phyloP scores from a whole-genome alignment of 2,113 vertebrate species.

The Gadus macrocephalus region DNA sequence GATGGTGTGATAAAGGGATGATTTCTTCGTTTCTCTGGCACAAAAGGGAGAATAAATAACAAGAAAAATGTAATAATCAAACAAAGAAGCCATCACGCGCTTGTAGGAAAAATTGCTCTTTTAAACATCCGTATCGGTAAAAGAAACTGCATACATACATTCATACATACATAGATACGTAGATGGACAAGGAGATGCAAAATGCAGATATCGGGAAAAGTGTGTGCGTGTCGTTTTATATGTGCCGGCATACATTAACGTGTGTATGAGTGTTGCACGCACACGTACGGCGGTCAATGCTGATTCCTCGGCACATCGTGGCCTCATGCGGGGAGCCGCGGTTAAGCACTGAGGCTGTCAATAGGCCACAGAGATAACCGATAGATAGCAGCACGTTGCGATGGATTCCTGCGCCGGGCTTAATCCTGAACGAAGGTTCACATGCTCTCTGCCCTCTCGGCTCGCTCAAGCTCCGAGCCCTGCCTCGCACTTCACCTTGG shows the following conservation, averaged over 20 bases:
- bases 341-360: slow-evolving; percentile 47
- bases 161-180: too few species aligned
- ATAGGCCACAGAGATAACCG: slow-evolving; percentile 39
- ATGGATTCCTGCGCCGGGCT: slow-evolving; percentile 57
- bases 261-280: slow-evolving; percentile 11
- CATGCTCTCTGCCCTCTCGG: slow-evolving; percentile 40
- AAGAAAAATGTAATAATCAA: too few species aligned
- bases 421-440: slow-evolving; percentile 49
- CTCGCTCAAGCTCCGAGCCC: neutral
- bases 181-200: slow-evolving; percentile 15
- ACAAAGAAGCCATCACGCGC: too few species aligned
- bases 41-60: too few species aligned
- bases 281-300: slow-evolving; percentile 41
- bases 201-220: slow-evolving; percentile 33
- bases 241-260: slow-evolving; percentile 30
- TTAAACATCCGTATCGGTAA: too few species aligned
- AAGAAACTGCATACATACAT: too few species aligned
- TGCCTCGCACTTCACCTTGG: neutral
- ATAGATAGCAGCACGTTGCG: slow-evolving; percentile 47
- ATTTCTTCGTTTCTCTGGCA: too few species aligned
- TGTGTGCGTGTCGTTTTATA: slow-evolving; percentile 32
- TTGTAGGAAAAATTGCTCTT: too few species aligned
- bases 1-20: too few species aligned
- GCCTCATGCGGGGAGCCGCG: slow-evolving; percentile 24
- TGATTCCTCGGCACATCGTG: slow-evolving; percentile 36